A percentile compares a stretch with the other conserved stretches of the same genome.
These are phyloP conservation scores for Galerucella calmariensis DNA, from an alignment of 2,888 invertebrate genomes.

Conservation along the genomic window DNA sequence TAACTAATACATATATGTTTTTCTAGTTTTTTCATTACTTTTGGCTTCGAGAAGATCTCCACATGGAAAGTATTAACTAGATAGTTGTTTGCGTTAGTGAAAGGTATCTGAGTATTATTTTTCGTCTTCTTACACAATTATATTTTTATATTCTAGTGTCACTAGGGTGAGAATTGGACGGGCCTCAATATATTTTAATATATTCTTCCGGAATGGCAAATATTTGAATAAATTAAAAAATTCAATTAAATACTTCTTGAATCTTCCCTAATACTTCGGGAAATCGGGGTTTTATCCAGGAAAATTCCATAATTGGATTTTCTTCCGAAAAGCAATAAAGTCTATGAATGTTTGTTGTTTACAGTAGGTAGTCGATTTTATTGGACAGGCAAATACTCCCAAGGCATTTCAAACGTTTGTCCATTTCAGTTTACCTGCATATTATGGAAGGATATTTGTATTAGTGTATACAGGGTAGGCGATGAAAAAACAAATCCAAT, in stretches of 20 bases:
- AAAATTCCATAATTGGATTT: conserved; percentile 12
- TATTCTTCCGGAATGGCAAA: too few species aligned
- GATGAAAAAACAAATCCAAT: background rate
- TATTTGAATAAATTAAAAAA: background rate
- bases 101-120: too few species aligned
- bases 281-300: conserved; percentile 8
- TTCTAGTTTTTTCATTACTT: too few species aligned
- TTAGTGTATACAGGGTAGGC: background rate
- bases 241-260: background rate
- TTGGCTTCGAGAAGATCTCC: too few species aligned
- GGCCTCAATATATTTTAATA: background rate
- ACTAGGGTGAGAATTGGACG: background rate
- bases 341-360: conserved; percentile 10
- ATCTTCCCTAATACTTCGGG: background rate
- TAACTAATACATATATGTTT: too few species aligned
- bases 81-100: too few species aligned
- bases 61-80: too few species aligned
- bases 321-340: conserved; percentile 3
- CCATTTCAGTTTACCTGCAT: background rate
- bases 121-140: too few species aligned
- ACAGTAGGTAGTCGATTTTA: conserved; percentile 3
- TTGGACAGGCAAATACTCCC: conserved; percentile 16
- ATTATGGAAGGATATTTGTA: background rate
- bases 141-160: too few species aligned
- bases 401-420: conserved; percentile 6